A percentile compares a stretch with the other conserved stretches of the same genome.
These are phyloP conservation scores for Echinarachnius parma DNA, from an alignment of 53 echinoderm and acorn worm genomes.

Conservation along the genomic window DNA sequence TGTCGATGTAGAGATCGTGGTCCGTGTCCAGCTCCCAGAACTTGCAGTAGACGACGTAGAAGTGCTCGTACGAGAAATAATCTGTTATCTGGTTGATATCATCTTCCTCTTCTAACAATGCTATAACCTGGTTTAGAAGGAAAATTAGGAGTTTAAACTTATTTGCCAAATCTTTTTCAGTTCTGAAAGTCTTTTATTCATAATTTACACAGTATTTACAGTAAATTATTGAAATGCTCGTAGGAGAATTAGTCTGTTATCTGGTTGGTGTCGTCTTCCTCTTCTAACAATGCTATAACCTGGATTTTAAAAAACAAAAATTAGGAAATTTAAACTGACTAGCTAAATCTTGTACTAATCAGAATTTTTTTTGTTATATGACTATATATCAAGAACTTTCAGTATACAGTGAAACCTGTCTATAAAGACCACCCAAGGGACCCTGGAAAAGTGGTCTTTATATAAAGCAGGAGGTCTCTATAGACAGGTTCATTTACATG, in stretches of 20 bases:
- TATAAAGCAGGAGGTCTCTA: too few relatives aligned
- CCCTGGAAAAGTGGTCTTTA: too few relatives aligned
- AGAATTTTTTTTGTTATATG: too few relatives aligned
- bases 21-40: constrained; percentile 98
- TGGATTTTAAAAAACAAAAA: too few relatives aligned
- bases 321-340: too few relatives aligned
- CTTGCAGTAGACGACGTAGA: constrained; percentile 98
- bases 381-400: too few relatives aligned
- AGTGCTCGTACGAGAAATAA: constrained; percentile 99
- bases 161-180: constrained; percentile 81
- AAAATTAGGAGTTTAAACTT: too few relatives aligned
- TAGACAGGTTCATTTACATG: too few relatives aligned
- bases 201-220: constrained; percentile 99
- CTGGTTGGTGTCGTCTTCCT: constrained; percentile 97
- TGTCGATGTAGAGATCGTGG: constrained; percentile 90
- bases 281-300: constrained; percentile 88
- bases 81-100: constrained; percentile 97
- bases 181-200: too few relatives aligned
- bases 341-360: too few relatives aligned
- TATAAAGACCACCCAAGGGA: too few relatives aligned
- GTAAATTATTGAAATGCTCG: constrained; percentile 96
- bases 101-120: constrained; percentile 89
- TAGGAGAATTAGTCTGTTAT: constrained; percentile 96
- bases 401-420: too few relatives aligned
- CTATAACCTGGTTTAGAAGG: constrained; percentile 69